Conservation (phyloP, 2,888 invertebrate species). For the Sphinx pinastri region DNA sequence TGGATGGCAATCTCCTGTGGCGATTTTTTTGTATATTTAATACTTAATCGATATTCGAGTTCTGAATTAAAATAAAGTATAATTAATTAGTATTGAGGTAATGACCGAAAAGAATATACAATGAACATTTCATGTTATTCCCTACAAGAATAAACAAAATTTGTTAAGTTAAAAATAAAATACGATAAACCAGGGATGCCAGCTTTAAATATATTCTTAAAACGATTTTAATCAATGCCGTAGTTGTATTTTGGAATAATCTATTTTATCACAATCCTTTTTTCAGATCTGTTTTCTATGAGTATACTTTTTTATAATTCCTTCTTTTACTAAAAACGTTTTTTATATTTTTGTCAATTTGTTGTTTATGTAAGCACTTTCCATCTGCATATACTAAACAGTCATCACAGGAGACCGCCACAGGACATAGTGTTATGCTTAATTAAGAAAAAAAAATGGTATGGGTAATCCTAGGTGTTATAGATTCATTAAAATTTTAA, state of each 20-base stretch:
- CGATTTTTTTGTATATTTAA: neutral
- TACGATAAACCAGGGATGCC: too few relatives aligned
- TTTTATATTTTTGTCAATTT: neutral
- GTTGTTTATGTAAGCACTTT: neutral
- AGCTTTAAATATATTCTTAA: too few relatives aligned
- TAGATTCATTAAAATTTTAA: constrained; percentile 18
- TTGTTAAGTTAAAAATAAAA: neutral
- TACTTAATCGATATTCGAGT: neutral
- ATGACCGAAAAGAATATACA: neutral
- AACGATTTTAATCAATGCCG: neutral
- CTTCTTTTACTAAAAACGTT: too few relatives aligned
- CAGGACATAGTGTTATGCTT: constrained; percentile 1
- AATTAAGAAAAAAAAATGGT: constrained; percentile 24
- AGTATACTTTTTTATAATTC: too few relatives aligned
- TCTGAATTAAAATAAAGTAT: neutral
- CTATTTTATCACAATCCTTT: neutral
- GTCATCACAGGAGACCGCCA: constrained; percentile 8
- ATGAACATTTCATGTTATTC: too few relatives aligned
- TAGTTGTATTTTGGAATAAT: neutral
- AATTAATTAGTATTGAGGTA: too few relatives aligned
- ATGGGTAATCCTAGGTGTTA: constrained; percentile 27
- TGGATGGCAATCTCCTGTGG: neutral
- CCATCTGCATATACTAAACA: neutral
- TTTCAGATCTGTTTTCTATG: too few relatives aligned
- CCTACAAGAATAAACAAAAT: too few relatives aligned